A percentile compares a stretch with the other conserved stretches of the same genome.
phyloP scores from a whole-genome alignment of 2,888 invertebrate species.

The Nemotelus nigrinus region DNA sequence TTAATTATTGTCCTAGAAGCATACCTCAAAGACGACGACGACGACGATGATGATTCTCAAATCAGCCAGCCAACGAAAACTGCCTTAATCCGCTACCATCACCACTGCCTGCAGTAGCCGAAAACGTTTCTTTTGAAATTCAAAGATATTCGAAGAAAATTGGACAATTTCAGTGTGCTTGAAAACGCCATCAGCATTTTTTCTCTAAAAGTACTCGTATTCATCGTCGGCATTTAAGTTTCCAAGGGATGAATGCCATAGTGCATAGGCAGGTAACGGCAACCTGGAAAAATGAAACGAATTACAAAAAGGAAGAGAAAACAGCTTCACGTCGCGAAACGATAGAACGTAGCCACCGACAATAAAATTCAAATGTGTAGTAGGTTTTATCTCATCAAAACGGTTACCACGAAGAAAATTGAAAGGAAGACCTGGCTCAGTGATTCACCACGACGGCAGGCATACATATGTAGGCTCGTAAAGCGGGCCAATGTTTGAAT shows the following conservation, averaged over 20 bases:
- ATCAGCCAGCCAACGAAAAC: not conserved
- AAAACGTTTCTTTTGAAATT: conserved; percentile 38
- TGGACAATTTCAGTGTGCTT: conserved; percentile 32
- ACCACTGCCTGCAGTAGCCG: conserved; percentile 4
- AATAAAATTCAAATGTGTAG: conserved; percentile 47
- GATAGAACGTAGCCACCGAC: conserved; percentile 37
- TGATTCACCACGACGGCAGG: not conserved
- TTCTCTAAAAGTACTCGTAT: not conserved
- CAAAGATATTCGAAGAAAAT: conserved; percentile 38
- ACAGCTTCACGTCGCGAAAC: conserved; percentile 2
- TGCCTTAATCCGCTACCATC: conserved; percentile 25
- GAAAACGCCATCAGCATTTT: conserved; percentile 43
- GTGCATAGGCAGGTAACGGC: not conserved
- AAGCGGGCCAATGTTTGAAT: not conserved
- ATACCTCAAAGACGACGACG: conserved; percentile 16
- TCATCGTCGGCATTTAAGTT: conserved; percentile 2
- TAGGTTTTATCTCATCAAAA: conserved; percentile 47
- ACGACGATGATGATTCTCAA: no score
- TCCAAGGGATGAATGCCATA: not conserved
- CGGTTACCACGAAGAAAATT: conserved; percentile 46
- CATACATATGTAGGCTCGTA: not conserved
- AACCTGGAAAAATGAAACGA: not conserved
- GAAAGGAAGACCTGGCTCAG: conserved; percentile 32
- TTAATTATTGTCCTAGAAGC: conserved; percentile 34
- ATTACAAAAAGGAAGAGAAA: not conserved